phyloP scores from a whole-genome alignment of 2,797 vertebrate genomes.

The Notamacropus eugenii region DNA sequence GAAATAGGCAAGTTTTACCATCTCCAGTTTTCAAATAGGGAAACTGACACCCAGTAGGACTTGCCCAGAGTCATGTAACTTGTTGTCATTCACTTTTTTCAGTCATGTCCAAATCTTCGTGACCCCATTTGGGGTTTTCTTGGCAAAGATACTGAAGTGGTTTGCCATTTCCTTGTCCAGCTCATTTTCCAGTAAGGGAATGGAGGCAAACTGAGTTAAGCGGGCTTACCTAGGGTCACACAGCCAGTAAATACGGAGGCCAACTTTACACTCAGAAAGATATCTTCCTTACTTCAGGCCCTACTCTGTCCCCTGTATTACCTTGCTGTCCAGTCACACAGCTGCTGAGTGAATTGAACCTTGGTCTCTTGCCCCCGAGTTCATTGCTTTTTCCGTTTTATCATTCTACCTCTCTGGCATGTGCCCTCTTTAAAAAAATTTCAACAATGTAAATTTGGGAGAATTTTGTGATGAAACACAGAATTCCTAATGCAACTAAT shows the following conservation, averaged over 20 bases:
- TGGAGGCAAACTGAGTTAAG: not conserved
- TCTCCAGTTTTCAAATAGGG: not conserved
- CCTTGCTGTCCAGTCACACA: not conserved
- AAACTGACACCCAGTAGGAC: not conserved
- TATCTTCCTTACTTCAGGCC: not conserved
- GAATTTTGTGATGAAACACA: slow-evolving; percentile 41
- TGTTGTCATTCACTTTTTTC: not conserved
- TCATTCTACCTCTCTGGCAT: not conserved
- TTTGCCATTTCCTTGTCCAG: not conserved
- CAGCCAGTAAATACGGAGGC: not conserved
- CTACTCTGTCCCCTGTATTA: not conserved
- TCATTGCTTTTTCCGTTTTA: not conserved
- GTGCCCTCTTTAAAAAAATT: slow-evolving; percentile 1
- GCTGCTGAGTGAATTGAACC: not conserved
- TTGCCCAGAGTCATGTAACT: not conserved
- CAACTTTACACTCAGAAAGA: not conserved
- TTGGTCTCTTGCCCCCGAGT: not conserved
- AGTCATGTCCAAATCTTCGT: not conserved
- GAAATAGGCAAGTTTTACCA: not conserved
- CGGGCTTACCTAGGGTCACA: not conserved
- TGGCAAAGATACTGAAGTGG: not conserved
- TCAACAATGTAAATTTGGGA: slow-evolving; percentile 46
- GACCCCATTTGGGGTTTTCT: not conserved
- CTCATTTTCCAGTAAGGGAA: not conserved
- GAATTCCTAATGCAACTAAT: slow-evolving; percentile 14